phyloP scores from a whole-genome alignment of 64 coral and sea anemone species.

The Exaiptasia diaphana region DNA sequence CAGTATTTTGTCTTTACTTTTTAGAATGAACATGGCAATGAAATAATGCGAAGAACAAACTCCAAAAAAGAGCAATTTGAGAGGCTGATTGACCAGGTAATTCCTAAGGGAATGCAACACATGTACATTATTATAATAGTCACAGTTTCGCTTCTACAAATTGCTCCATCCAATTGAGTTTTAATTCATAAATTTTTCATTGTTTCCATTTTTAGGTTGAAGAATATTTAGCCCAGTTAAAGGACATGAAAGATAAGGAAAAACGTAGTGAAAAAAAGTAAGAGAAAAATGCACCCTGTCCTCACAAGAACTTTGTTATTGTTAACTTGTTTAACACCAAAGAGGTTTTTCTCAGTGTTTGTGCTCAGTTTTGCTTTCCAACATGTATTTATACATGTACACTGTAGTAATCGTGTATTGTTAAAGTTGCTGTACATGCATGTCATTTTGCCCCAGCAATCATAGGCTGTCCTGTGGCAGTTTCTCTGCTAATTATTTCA shows the following conservation, averaged over 20 bases:
- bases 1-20: background rate
- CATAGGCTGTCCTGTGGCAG: too few species aligned
- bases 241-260: constrained; percentile 82
- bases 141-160: too few species aligned
- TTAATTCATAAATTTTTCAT: background rate
- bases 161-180: too few species aligned
- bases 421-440: too few species aligned
- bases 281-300: background rate
- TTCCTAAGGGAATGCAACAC: too few species aligned
- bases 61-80: constrained; percentile 84
- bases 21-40: constrained; percentile 52
- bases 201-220: constrained; percentile 52
- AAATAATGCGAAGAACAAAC: constrained; percentile 54
- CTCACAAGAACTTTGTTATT: background rate
- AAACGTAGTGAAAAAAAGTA: constrained; percentile 89
- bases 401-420: too few species aligned
- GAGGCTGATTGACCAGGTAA: constrained; percentile 73
- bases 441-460: too few species aligned
- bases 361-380: too few species aligned
- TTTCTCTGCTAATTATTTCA: background rate
- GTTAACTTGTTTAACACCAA: too few species aligned
- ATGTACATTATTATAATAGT: too few species aligned
- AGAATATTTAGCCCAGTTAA: constrained; percentile 70
- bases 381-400: too few species aligned
- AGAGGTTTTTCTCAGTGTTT: too few species aligned